These are phyloP conservation scores for Drosophila crucigera DNA, from an alignment of 2,888 invertebrate species.

Conservation along the genomic window DNA sequence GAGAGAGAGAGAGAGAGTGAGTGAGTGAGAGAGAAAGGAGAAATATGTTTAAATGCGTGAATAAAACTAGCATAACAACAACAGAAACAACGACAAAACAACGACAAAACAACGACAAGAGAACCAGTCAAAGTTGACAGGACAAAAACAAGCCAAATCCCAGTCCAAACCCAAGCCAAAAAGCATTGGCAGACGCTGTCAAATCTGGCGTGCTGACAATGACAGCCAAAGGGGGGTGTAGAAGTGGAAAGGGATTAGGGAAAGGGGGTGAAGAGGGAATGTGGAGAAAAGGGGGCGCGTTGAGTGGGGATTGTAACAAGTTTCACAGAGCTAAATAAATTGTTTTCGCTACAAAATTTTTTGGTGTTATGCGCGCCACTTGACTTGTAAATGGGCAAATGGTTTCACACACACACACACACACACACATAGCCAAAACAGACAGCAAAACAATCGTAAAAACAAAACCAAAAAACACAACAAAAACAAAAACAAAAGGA, in stretches of 20 bases:
- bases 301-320: constrained; percentile 37
- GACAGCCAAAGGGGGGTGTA: constrained; percentile 41
- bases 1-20: not conserved
- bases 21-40: not conserved
- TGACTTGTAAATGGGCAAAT: constrained; percentile 74
- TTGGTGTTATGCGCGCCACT: constrained; percentile 76
- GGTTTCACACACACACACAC: constrained; percentile 24
- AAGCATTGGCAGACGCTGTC: constrained; percentile 67
- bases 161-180: constrained; percentile 41
- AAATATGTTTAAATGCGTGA: constrained; percentile 45
- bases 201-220: constrained; percentile 72
- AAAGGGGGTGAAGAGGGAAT: not conserved
- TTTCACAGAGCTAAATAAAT: constrained; percentile 67
- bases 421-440: constrained; percentile 10
- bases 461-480: constrained; percentile 11
- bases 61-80: constrained; percentile 46
- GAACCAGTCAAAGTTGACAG: constrained; percentile 25
- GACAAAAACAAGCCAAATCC: constrained; percentile 26
- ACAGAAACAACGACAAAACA: constrained; percentile 18
- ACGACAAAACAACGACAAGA: constrained; percentile 16
- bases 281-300: not conserved
- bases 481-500: constrained; percentile 21
- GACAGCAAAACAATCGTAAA: constrained; percentile 6
- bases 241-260: not conserved
- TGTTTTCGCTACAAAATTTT: constrained; percentile 77